Conservation (phyloP, 2,888 invertebrate species). For the Siphlonurus alternatus region DNA sequence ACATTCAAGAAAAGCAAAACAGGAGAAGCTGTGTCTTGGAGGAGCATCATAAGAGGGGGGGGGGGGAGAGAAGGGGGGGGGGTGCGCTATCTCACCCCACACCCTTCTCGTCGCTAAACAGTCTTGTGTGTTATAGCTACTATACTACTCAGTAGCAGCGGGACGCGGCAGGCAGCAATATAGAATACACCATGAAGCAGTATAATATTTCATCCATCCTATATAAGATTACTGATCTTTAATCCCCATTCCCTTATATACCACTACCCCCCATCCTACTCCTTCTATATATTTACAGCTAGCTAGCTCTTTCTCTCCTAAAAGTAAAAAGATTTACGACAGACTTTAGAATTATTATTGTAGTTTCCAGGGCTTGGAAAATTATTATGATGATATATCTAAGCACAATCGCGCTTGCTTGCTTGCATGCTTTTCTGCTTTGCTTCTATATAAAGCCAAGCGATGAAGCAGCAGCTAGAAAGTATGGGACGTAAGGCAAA, state of each 20-base stretch:
- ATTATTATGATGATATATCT: constrained; percentile 4
- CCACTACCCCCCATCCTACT: not conserved
- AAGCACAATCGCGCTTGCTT: not conserved
- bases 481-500: too few species aligned
- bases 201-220: constrained; percentile 1
- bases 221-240: constrained; percentile 2
- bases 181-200: not conserved
- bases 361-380: not conserved
- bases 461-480: too few species aligned
- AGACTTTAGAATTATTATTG: constrained; percentile 1
- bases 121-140: too few species aligned
- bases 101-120: not conserved
- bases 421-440: too few species aligned
- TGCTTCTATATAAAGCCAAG: too few species aligned
- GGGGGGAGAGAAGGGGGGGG: not conserved
- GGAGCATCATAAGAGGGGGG: not conserved
- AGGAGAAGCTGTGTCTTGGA: not conserved
- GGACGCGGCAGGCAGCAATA: not conserved
- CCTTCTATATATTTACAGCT: not conserved
- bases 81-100: not conserved
- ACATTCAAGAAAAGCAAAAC: not conserved
- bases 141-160: not conserved
- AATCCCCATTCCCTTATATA: not conserved
- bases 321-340: not conserved
- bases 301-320: not conserved